Conservation (phyloP, 2,888 invertebrate genomes). For the Venustoraphidia nigricollis region DNA sequence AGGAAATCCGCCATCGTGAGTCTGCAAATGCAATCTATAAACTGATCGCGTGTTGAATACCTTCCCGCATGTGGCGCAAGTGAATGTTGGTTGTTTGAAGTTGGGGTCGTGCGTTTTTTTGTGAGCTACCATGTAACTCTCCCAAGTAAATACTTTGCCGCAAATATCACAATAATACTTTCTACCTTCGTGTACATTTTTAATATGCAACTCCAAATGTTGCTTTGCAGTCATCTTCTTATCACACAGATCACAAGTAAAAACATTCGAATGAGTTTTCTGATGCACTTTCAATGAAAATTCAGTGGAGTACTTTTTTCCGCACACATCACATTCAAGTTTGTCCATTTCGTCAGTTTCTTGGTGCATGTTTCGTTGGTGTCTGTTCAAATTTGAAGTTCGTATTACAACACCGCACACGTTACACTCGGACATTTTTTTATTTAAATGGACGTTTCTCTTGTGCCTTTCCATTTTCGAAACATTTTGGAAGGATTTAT, state of each 20-base stretch:
- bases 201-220: too few species aligned
- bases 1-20: conserved; percentile 6
- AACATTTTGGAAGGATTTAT: too few species aligned
- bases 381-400: too few species aligned
- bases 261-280: background rate
- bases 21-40: conserved; percentile 13
- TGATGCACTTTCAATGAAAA: background rate
- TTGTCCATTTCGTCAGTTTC: too few species aligned
- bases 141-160: background rate
- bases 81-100: too few species aligned
- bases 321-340: background rate
- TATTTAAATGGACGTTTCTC: too few species aligned
- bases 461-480: too few species aligned
- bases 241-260: too few species aligned
- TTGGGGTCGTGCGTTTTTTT: background rate
- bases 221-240: too few species aligned
- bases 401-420: too few species aligned
- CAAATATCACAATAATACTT: background rate
- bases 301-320: background rate
- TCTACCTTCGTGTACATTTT: background rate
- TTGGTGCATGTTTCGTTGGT: too few species aligned
- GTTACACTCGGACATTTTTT: too few species aligned
- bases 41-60: conserved; percentile 9
- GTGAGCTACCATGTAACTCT: background rate
- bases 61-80: conserved; percentile 5